Evolutionary conservation across 2,888 invertebrate species (phyloP).

Genomic region (Nyleta sp.): DNA sequence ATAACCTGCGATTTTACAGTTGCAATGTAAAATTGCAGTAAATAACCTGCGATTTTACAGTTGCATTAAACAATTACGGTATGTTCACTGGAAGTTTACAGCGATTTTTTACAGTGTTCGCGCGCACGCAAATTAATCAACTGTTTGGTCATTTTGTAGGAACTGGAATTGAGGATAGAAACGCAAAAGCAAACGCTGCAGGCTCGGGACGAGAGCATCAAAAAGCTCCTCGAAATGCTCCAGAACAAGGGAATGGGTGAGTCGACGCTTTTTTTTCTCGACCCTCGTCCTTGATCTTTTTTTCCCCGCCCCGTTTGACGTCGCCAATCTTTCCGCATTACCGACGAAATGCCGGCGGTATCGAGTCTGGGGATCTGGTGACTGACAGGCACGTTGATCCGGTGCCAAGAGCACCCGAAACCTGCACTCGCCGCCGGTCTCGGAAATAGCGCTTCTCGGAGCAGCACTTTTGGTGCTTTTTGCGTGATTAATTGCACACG

Average conservation of each 20-base stretch:
- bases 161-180: slow-evolving; percentile 97
- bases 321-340: slow-evolving; percentile 44
- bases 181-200: slow-evolving; percentile 99
- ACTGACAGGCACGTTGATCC: slow-evolving; percentile 41
- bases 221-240: slow-evolving; percentile 98
- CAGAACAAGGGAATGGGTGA: slow-evolving; percentile 98
- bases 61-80: too few species aligned
- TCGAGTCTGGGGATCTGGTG: slow-evolving; percentile 21
- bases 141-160: slow-evolving; percentile 84
- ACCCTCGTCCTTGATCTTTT: slow-evolving; percentile 19
- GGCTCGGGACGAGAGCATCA: slow-evolving; percentile 98
- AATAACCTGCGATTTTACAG: too few species aligned
- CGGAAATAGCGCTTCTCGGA: slow-evolving; percentile 35
- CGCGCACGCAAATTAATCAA: slow-evolving; percentile 28
- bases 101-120: too few species aligned
- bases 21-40: too few species aligned
- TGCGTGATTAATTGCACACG: slow-evolving; percentile 27
- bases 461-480: slow-evolving; percentile 28
- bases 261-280: slow-evolving; percentile 77
- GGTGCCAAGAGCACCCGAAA: slow-evolving; percentile 33
- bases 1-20: too few species aligned
- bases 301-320: slow-evolving; percentile 17
- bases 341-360: slow-evolving; percentile 18
- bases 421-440: slow-evolving; percentile 1
- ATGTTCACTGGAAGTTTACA: too few species aligned